Conservation (phyloP, 1,140 invertebrate species). For the Leptinotarsa lineolata region DNA sequence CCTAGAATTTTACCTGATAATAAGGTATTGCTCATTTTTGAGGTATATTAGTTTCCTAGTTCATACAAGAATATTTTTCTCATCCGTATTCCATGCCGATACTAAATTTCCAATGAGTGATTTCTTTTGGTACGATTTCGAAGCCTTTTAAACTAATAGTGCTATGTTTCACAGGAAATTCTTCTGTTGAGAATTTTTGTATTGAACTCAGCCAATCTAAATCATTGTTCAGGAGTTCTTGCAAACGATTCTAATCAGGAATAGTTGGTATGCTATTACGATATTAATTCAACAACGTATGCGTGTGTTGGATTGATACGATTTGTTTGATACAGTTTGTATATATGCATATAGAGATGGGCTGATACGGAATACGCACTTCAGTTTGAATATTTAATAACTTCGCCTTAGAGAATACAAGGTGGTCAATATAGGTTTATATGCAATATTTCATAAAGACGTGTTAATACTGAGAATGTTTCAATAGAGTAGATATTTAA, state of each 20-base stretch:
- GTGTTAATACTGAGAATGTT: no score
- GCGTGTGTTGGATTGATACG: constrained; percentile 25
- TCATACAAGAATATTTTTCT: no score
- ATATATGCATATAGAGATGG: constrained; percentile 26
- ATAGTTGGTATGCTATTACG: constrained; percentile 33
- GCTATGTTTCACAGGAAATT: no score
- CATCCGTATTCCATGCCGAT: no score
- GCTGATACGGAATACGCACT: constrained; percentile 30
- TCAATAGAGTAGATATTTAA: no score
- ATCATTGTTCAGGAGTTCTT: background rate
- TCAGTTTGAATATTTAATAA: constrained; percentile 18
- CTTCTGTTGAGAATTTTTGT: background rate
- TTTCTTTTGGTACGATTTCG: no score
- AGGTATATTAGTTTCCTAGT: no score
- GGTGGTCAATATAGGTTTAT: constrained; percentile 3
- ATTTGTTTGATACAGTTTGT: constrained; percentile 32
- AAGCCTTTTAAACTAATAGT: no score
- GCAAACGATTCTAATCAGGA: constrained; percentile 17
- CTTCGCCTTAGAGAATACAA: constrained; percentile 6
- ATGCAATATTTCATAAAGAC: no score
- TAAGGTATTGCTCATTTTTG: no score
- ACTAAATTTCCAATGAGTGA: no score
- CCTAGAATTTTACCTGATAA: no score
- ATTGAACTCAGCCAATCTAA: background rate
- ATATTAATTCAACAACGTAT: constrained; percentile 30